Percentiles rank a stretch among this genome's conserved stretches.
Conservation (phyloP, 2,888 invertebrate genomes). For the Cerceris ruficornis region DNA sequence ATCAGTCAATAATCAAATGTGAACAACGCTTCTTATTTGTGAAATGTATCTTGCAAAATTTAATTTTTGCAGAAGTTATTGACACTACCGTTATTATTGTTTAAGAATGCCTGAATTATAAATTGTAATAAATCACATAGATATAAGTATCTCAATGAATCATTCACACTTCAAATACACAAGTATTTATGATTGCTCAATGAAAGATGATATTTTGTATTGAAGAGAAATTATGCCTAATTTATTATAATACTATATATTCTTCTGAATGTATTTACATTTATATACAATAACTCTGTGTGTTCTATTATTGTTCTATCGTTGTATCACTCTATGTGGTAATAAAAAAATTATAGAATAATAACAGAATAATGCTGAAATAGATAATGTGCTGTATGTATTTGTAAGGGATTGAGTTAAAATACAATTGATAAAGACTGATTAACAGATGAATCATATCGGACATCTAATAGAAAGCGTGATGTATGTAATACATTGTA, state of each 20-base stretch:
- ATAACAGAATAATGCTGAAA: slow-evolving; percentile 21
- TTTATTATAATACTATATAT: neutral
- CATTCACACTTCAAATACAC: slow-evolving; percentile 27
- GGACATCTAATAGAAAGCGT: slow-evolving; percentile 42
- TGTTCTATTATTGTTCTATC: slow-evolving; percentile 4
- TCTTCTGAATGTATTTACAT: slow-evolving; percentile 1
- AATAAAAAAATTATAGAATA: slow-evolving; percentile 13
- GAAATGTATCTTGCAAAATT: slow-evolving; percentile 24
- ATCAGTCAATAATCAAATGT: slow-evolving; percentile 30
- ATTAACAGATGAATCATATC: neutral
- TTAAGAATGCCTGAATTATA: slow-evolving; percentile 4
- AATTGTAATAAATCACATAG: slow-evolving; percentile 38
- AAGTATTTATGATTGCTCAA: slow-evolving; percentile 29
- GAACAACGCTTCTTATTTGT: slow-evolving; percentile 15
- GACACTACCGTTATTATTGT: slow-evolving; percentile 18
- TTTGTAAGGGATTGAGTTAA: slow-evolving; percentile 20
- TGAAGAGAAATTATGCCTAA: neutral
- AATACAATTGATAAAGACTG: slow-evolving; percentile 13
- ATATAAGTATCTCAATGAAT: slow-evolving; percentile 36
- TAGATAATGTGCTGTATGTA: slow-evolving; percentile 36
- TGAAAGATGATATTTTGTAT: neutral
- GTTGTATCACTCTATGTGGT: neutral
- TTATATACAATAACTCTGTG: neutral
- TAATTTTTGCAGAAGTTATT: slow-evolving; percentile 15
- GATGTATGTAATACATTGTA: slow-evolving; percentile 43